phyloP scores from a whole-genome alignment of 2,113 vertebrate genomes.

The Pagrus major region DNA sequence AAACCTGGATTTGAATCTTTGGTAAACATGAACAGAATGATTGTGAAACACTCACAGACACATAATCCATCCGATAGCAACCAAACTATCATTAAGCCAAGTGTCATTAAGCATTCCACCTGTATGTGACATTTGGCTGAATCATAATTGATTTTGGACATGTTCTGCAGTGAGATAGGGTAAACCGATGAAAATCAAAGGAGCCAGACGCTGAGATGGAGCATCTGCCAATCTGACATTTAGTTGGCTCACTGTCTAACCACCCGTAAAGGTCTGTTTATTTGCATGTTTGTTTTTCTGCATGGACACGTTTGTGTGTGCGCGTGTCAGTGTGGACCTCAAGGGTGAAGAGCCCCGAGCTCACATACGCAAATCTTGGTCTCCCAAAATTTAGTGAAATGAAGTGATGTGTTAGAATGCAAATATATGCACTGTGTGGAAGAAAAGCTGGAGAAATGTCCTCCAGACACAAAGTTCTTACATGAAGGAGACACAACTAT shows the following conservation, averaged over 20 bases:
- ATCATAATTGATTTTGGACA: conserved; percentile 60
- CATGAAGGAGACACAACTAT: conserved; percentile 29
- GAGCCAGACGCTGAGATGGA: conserved; percentile 48
- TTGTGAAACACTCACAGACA: conserved; percentile 26
- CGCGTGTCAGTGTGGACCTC: conserved; percentile 15
- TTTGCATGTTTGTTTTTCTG: conserved; percentile 49
- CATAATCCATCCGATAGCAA: conserved; percentile 28
- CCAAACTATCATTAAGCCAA: conserved; percentile 36
- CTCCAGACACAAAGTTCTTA: conserved; percentile 28
- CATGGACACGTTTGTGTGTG: conserved; percentile 13
- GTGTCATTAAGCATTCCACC: conserved; percentile 48
- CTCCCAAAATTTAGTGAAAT: conserved; percentile 35
- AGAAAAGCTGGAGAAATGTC: conserved; percentile 38
- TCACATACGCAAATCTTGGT: conserved; percentile 29
- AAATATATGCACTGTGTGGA: conserved; percentile 55
- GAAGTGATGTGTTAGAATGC: conserved; percentile 37
- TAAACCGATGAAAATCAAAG: conserved; percentile 72
- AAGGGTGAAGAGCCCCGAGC: conserved; percentile 10
- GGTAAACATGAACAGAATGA: conserved; percentile 30
- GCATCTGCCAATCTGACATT: conserved; percentile 77
- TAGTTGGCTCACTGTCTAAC: conserved; percentile 60
- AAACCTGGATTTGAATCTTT: conserved; percentile 3
- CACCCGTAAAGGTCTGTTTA: conserved; percentile 66
- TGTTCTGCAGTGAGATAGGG: conserved; percentile 52
- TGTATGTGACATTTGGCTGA: conserved; percentile 70